phyloP scores from a whole-genome alignment of 2,797 vertebrate genomes.

The Acropternis orthonyx region DNA sequence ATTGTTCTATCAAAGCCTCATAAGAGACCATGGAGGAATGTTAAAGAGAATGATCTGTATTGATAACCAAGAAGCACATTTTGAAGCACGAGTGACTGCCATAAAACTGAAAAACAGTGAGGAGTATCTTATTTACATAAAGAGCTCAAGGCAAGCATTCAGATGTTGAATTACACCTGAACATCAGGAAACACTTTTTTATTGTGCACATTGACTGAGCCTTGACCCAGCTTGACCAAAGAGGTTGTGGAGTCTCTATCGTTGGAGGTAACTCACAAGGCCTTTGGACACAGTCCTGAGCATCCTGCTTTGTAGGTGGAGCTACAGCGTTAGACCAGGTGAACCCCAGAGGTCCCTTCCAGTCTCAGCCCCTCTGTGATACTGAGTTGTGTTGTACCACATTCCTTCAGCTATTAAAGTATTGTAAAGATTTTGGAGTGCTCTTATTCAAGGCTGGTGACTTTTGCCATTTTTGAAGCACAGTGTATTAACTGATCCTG shows the following conservation, averaged over 20 bases:
- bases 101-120: neutral
- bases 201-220: neutral
- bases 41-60: neutral
- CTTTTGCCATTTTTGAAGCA: neutral
- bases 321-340: neutral
- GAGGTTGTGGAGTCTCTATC: neutral
- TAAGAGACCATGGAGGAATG: neutral
- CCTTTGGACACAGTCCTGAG: rapidly evolving
- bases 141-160: neutral
- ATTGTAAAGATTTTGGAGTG: neutral
- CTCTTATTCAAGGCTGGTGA: neutral
- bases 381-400: neutral
- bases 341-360: neutral
- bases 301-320: neutral
- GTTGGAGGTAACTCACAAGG: neutral
- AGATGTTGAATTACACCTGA: neutral
- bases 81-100: neutral
- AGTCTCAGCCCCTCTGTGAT: neutral
- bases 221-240: neutral
- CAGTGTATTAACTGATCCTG: neutral
- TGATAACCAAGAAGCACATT: neutral
- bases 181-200: neutral
- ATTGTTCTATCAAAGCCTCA: neutral
- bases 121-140: neutral
- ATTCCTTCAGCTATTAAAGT: neutral